phyloP scores from a whole-genome alignment of 2,113 vertebrate genomes.

The Corapipo altera region DNA sequence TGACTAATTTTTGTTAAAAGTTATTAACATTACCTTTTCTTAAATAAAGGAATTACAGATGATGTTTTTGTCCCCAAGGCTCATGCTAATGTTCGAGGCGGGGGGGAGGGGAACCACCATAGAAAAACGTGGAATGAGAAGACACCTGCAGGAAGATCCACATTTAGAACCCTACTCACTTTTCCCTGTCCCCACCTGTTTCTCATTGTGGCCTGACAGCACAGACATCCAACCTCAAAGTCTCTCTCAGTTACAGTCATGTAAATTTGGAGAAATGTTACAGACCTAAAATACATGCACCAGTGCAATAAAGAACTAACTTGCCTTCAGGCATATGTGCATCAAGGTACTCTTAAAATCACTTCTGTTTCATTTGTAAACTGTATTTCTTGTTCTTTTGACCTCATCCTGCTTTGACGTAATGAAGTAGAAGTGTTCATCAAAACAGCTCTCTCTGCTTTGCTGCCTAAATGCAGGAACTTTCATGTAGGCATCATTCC shows the following conservation, averaged over 20 bases:
- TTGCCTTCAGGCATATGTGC: constrained; percentile 19
- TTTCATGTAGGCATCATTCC: not conserved
- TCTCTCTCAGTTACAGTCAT: not conserved
- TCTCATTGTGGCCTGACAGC: not conserved
- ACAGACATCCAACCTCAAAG: not conserved
- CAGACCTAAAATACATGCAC: not conserved
- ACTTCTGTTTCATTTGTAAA: not conserved
- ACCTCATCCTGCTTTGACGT: not conserved
- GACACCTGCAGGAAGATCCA: not conserved
- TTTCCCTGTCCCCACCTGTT: not conserved
- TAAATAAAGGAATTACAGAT: not conserved
- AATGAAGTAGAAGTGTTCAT: not conserved
- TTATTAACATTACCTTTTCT: not conserved
- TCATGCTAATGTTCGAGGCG: not conserved
- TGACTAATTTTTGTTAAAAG: not conserved
- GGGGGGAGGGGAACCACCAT: not conserved
- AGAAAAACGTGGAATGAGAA: not conserved
- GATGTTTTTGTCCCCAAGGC: not conserved
- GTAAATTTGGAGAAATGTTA: not conserved
- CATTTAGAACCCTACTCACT: not conserved
- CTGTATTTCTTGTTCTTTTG: not conserved
- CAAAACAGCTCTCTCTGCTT: not conserved
- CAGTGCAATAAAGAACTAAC: not conserved
- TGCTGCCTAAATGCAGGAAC: not conserved
- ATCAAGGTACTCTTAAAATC: constrained; percentile 22